phyloP scores from a whole-genome alignment of 2,888 invertebrate species.

The Pachycephus smyrnensis region DNA sequence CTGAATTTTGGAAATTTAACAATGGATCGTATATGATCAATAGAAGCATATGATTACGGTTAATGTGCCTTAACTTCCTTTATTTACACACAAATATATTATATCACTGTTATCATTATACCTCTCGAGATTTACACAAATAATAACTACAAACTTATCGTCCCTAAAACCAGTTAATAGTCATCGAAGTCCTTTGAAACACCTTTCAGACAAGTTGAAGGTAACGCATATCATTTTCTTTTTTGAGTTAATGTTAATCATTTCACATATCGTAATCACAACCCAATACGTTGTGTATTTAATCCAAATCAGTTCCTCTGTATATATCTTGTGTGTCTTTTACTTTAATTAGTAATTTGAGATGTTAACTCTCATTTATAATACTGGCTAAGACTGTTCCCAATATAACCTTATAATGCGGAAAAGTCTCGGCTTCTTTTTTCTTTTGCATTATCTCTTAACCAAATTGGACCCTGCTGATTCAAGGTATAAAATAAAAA shows the following conservation, averaged over 20 bases:
- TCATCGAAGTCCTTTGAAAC: background rate
- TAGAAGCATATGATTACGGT: background rate
- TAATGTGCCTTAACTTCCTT: slow-evolving; percentile 53
- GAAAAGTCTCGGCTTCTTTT: background rate
- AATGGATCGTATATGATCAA: background rate
- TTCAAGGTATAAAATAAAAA: background rate
- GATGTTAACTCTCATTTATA: background rate
- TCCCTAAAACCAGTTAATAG: background rate
- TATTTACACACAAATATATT: slow-evolving; percentile 67
- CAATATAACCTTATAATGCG: background rate
- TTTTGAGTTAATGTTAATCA: background rate
- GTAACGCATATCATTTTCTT: background rate
- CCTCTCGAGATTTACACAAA: slow-evolving; percentile 60
- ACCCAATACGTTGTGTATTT: background rate
- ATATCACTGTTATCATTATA: slow-evolving; percentile 61
- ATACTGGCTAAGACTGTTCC: background rate
- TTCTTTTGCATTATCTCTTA: background rate
- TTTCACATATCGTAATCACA: background rate
- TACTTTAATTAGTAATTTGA: background rate
- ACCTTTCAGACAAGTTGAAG: background rate
- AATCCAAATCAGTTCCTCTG: background rate
- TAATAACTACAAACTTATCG: slow-evolving; percentile 48
- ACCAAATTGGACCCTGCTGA: background rate
- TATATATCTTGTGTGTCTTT: background rate
- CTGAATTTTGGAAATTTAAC: background rate